Conservation (phyloP, 2,113 vertebrate genomes). For the Aepyceros melampus region DNA sequence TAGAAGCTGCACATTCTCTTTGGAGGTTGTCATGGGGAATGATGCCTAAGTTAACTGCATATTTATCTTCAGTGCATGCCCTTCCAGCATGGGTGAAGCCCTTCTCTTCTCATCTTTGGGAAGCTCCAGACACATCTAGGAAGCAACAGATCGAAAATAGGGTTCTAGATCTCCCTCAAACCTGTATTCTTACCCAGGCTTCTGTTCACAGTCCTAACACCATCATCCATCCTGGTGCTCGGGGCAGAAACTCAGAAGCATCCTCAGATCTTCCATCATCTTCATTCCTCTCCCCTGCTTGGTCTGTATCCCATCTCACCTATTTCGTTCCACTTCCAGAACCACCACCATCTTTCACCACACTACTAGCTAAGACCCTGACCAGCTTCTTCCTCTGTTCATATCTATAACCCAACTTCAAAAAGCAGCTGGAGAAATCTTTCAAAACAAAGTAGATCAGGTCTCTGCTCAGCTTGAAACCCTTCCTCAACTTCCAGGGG, state of each 20-base stretch:
- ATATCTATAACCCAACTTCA: neutral
- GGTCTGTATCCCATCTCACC: neutral
- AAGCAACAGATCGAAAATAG: neutral
- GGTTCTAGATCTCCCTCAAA: neutral
- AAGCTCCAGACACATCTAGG: neutral
- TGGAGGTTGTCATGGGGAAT: neutral
- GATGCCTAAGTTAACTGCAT: neutral
- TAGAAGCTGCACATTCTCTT: neutral
- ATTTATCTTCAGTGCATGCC: too few relatives aligned
- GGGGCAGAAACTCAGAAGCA: neutral
- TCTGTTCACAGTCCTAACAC: too few relatives aligned
- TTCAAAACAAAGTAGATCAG: neutral
- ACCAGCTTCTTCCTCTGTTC: neutral
- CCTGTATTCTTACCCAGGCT: neutral
- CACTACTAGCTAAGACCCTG: neutral
- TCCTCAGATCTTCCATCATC: neutral
- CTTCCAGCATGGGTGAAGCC: neutral
- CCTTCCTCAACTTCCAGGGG: neutral
- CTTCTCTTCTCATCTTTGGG: neutral
- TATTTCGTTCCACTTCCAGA: neutral
- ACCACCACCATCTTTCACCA: neutral
- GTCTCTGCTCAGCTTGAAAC: neutral
- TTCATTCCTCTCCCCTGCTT: neutral
- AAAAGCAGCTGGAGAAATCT: neutral
- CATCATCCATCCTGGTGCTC: neutral